Conservation (phyloP, 2,797 vertebrate genomes). For the Dallia pectoralis region DNA sequence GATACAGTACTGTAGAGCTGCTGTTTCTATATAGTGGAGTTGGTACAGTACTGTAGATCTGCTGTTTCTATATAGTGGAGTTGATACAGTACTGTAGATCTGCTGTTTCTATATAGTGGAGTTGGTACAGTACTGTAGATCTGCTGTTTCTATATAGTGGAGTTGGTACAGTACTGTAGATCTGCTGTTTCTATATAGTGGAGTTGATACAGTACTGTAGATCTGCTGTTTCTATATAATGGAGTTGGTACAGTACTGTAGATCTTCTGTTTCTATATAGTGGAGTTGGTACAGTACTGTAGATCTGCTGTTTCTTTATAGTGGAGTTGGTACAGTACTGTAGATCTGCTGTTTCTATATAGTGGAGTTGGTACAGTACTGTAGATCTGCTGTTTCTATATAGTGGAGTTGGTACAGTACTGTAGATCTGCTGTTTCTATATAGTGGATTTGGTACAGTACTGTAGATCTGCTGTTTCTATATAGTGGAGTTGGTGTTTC, state of each 20-base stretch:
- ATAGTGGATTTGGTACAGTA: constrained; percentile 13
- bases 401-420: constrained; percentile 11
- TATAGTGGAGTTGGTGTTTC: no score
- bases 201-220: constrained; percentile 14
- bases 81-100: constrained; percentile 13
- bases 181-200: constrained; percentile 7
- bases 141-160: constrained; percentile 8
- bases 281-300: constrained; percentile 10
- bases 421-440: constrained; percentile 7
- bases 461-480: constrained; percentile 4
- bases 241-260: constrained; percentile 11
- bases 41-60: constrained; percentile 9
- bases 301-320: constrained; percentile 8
- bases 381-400: constrained; percentile 9
- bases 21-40: constrained; percentile 11
- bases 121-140: constrained; percentile 12
- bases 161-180: constrained; percentile 12
- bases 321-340: constrained; percentile 11
- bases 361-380: constrained; percentile 12
- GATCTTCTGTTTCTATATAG: constrained; percentile 9
- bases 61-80: constrained; percentile 10
- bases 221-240: constrained; percentile 7
- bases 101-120: constrained; percentile 9
- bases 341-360: constrained; percentile 9
- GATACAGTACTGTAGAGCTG: constrained; percentile 10